Evolutionary conservation across 2,113 vertebrate species (phyloP).

Genomic region (Eolophus roseicapilla): DNA sequence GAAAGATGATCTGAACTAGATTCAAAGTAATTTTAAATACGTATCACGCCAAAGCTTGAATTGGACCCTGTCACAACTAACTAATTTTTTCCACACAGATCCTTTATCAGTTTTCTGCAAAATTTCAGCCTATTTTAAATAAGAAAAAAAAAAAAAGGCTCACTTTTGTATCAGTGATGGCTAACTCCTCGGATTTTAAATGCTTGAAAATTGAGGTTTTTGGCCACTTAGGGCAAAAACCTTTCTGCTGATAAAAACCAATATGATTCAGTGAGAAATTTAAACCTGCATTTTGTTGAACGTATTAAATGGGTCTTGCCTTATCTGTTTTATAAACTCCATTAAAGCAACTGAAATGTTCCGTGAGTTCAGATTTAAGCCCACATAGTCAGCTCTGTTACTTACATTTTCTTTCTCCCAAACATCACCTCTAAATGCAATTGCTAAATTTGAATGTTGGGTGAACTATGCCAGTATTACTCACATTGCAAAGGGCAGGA

Average conservation of each 20-base stretch:
- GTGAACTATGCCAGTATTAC: not conserved
- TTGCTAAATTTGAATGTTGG: not conserved
- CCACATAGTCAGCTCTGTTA: not conserved
- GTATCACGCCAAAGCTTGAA: not conserved
- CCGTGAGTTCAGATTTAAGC: not conserved
- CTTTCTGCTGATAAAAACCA: not conserved
- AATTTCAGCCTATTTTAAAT: not conserved
- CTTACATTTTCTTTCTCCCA: not conserved
- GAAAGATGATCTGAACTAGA: not conserved
- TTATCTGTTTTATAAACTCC: not conserved
- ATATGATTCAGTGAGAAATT: not conserved
- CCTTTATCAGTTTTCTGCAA: not conserved
- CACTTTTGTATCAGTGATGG: not conserved
- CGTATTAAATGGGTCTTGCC: not conserved
- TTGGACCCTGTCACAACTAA: not conserved
- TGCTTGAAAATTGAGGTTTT: not conserved
- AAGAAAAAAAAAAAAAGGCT: not conserved
- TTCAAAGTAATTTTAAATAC: not conserved
- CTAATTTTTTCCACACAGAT: not conserved
- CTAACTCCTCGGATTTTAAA: not conserved
- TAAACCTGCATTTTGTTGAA: not conserved
- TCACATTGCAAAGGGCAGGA: constrained; percentile 26
- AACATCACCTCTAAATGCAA: not conserved
- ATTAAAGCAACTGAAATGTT: not conserved
- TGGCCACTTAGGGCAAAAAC: not conserved